Base-by-base conservation (phyloP, 2,888 invertebrate genomes). In the Drosophila prolongata region DNA sequence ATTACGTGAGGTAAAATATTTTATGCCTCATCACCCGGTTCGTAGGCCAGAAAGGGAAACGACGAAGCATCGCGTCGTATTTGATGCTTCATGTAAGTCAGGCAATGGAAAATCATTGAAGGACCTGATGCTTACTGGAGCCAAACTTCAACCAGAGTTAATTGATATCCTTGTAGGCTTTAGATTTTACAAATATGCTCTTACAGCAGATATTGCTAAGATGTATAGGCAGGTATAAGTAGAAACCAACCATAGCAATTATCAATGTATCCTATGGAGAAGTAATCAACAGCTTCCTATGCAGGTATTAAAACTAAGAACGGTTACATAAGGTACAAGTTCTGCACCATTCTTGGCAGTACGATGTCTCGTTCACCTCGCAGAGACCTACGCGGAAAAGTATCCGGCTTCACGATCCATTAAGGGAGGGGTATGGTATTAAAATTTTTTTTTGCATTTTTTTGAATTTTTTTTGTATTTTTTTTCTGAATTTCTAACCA, bases 1-100 rank as follows among this genome's bases (percentile, higher is more conserved):
- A 37, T 37, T 37, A 37, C 37, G 37, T 6, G 37, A 37, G 37
- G 37, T 37, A 37, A 37, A 37, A 37, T 37, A 13, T 37, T 37
- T 37, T 37, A 8, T 37, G 37, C 5, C 37, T 37, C 37, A 37
- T 37, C 13, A n/a, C 37, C 37, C 37, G 37, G 13, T 37, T 13
- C 13, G n/a, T 37, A 13, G 4, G 13, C 13, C 37, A 37, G 13
- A 37, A 4, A 37, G 37, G 2, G 37, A 37, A 37, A 37, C 37
- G 37, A 37, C 37, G 37, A 37, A 37, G 30, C 30, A 8, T 30
- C 30, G 30, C 30, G 30, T 30, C 30, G 30, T 30, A 30, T n/a
- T 38, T 38, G n/a, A n/a, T 38, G 37, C 37, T 38, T 38, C 13
- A n/a, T 38, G 37, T 38, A 38, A 38, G 37, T 38, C n/a, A 38